Evolutionary conservation across 2,888 invertebrate genomes (phyloP), one percentile per base, ranked within the genome.

Genomic region (Ochropacha duplaris): DNA sequence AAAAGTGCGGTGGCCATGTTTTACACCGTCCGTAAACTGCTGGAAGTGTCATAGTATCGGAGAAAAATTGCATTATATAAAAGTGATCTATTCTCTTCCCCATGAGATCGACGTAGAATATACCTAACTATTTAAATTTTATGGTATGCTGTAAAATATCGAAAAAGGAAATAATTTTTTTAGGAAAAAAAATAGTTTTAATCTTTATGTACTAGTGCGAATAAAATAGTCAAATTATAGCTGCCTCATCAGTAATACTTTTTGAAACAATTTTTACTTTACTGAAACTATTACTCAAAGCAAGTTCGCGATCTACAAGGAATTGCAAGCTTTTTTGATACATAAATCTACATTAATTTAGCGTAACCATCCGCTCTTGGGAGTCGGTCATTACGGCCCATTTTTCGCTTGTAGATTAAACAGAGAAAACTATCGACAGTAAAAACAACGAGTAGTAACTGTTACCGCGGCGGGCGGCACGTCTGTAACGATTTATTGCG

Each of bases 1-100:
- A 91, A 90, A 90, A 85, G 78, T 77, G 72, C 76, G 75, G 81
- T 81, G 81, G 76, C 75, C 80, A 78, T 87, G 87, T 87, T 90
- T 90, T 90, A 90, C 83, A 80, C 77, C 81, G 81, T 78, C 74
- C 80, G 84, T 90, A 87, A 90, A 90, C 74, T 79, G 64, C 72
- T 71, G 69, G 66, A 82, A 78, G 81, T 77, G 76, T 72, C 78
- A 81, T 81, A 82, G 82, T 83, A 79, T 83, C 73, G 75, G 72
- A 73, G 75, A 76, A 74, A 81, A 79, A 78, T 84, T 81, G 72
- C 68, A 73, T 74, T 75, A 71, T 71, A 73, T 76, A 78, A 74
- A 74, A 74, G 76, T 81, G 81, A 86, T 81, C 79, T 81, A 19
- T 28, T 52, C 8, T 9, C 52, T 28, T 77, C 44, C 16, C 6